These are phyloP conservation scores for Callionymus lyra DNA, from an alignment of 2,113 vertebrate species.

Conservation along the genomic window DNA sequence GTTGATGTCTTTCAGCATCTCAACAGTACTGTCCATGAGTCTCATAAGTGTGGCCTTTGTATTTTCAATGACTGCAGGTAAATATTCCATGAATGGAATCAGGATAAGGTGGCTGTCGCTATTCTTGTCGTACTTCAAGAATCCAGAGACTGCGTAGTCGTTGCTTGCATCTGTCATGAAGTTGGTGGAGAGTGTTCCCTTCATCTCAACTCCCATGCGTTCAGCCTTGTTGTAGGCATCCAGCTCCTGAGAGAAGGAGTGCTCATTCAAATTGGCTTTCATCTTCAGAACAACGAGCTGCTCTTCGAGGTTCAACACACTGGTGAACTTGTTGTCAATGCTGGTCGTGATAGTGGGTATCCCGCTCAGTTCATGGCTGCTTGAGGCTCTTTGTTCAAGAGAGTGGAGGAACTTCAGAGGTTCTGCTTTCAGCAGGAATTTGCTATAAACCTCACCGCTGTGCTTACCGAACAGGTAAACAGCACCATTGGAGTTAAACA, in stretches of 20 bases:
- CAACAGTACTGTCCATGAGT: constrained; percentile 50
- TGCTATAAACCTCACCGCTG: constrained; percentile 77
- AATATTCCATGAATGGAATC: constrained; percentile 74
- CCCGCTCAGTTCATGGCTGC: constrained; percentile 56
- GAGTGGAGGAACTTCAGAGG: constrained; percentile 73
- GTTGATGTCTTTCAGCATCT: constrained; percentile 71
- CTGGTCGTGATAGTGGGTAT: constrained; percentile 51
- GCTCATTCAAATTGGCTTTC: constrained; percentile 72
- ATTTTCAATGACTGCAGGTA: constrained; percentile 72
- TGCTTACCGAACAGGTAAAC: constrained; percentile 70
- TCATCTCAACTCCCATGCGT: constrained; percentile 69
- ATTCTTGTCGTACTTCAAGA: constrained; percentile 87
- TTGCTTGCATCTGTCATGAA: constrained; percentile 53
- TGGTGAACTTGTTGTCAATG: constrained; percentile 69
- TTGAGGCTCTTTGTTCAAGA: constrained; percentile 78
- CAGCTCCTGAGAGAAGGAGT: constrained; percentile 73
- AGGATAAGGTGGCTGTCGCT: constrained; percentile 72
- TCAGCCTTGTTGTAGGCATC: constrained; percentile 73
- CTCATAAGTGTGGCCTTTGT: constrained; percentile 56
- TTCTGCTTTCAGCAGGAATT: constrained; percentile 78
- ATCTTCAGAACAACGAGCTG: constrained; percentile 72
- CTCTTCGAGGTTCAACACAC: constrained; percentile 73
- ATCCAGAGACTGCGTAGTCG: constrained; percentile 75
- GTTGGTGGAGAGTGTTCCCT: constrained; percentile 62
- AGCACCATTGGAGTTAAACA: constrained; percentile 72